phyloP scores from a whole-genome alignment of 2,113 vertebrate genomes.

The Muscicapa adusta region DNA sequence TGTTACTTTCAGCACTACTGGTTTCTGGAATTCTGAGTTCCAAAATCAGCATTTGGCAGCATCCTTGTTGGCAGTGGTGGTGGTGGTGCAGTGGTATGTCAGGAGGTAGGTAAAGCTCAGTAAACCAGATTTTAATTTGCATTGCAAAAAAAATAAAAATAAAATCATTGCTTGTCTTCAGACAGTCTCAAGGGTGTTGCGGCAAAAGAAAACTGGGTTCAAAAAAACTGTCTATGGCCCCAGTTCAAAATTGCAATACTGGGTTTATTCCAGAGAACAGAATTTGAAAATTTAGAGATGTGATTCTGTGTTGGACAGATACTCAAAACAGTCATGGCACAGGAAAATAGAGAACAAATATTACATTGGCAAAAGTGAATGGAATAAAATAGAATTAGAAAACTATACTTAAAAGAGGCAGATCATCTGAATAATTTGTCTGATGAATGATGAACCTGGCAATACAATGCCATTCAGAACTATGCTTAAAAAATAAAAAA shows the following conservation, averaged over 20 bases:
- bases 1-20: background rate
- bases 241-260: background rate
- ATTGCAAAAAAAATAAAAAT: background rate
- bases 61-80: background rate
- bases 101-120: background rate
- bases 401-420: background rate
- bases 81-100: background rate
- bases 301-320: background rate
- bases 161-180: background rate
- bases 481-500: background rate
- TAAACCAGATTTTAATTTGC: background rate
- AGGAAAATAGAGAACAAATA: background rate
- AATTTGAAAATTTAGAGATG: background rate
- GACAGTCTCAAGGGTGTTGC: background rate
- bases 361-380: background rate
- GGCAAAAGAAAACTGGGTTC: background rate
- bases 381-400: background rate
- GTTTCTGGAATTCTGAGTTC: background rate
- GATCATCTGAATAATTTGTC: background rate
- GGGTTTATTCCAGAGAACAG: background rate
- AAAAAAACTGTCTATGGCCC: background rate
- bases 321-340: background rate
- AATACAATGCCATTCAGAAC: background rate
- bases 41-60: background rate
- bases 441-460: fast-evolving